A percentile compares a stretch with the other conserved stretches of the same genome.
phyloP scores from a whole-genome alignment of 2,797 vertebrate genomes.

The Melanotaenia trifasciata region DNA sequence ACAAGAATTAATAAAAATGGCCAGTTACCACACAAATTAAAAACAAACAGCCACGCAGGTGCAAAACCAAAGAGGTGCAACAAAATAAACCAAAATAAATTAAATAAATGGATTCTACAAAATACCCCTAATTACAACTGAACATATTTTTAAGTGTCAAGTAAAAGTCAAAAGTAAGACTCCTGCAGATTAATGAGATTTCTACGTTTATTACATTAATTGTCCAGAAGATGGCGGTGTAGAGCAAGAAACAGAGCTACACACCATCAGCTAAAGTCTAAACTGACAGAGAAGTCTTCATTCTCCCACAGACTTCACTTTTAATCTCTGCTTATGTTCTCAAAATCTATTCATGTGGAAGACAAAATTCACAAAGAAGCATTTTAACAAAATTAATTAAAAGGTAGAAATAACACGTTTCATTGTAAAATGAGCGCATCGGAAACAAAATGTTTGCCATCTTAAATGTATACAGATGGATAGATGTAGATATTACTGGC shows the following conservation, averaged over 20 bases:
- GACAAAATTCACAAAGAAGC: neutral
- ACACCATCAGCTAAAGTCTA: conserved; percentile 5
- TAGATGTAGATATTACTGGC: no score
- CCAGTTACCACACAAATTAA: no score
- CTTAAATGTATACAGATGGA: neutral
- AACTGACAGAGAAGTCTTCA: conserved; percentile 4
- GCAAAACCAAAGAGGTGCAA: no score
- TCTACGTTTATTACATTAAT: rapidly evolving
- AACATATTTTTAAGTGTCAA: neutral
- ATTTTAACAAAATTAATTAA: neutral
- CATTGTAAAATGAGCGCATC: neutral
- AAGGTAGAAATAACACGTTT: neutral
- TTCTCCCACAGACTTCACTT: neutral
- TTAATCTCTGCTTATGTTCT: neutral
- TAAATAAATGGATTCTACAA: neutral
- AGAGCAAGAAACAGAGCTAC: conserved; percentile 1
- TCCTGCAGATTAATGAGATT: neutral
- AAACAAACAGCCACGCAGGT: no score
- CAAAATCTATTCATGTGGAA: neutral
- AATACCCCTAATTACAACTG: neutral
- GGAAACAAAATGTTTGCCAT: neutral
- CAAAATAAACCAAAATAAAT: no score
- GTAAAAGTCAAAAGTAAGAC: neutral
- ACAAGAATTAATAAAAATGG: no score
- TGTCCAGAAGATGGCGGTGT: conserved; percentile 52